Conservation (phyloP, 2,113 vertebrate genomes). For the Murina feae region DNA sequence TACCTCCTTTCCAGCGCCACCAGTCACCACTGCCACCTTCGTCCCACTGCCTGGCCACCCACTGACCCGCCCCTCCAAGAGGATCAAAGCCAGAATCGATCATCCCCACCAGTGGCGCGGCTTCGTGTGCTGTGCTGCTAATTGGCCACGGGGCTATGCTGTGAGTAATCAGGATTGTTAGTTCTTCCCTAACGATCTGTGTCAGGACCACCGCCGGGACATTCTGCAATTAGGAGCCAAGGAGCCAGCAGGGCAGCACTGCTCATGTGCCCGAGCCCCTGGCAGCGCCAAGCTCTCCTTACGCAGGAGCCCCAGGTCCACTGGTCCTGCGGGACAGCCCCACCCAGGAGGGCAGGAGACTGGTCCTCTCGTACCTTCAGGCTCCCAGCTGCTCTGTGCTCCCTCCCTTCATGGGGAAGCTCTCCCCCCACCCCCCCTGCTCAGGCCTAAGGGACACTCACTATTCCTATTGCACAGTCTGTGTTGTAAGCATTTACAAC, state of each 20-base stretch:
- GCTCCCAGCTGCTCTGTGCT: not conserved
- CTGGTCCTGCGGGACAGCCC: fast-evolving
- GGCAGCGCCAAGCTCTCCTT: not conserved
- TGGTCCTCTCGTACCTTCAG: not conserved
- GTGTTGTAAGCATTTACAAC: not conserved
- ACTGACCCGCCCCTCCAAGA: not conserved
- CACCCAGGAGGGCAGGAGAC: not conserved
- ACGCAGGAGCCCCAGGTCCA: not conserved
- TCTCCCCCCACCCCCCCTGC: not conserved
- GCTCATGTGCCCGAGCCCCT: not conserved
- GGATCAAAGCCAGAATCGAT: not conserved
- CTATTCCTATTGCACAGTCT: not conserved
- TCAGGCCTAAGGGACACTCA: not conserved
- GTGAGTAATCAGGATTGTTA: not conserved
- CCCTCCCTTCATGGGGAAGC: not conserved
- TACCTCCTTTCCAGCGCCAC: not conserved
- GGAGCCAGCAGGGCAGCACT: fast-evolving
- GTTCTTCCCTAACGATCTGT: not conserved
- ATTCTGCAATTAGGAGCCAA: not conserved
- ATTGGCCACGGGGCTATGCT: not conserved
- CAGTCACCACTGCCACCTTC: not conserved
- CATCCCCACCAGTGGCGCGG: not conserved
- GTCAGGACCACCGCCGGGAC: not conserved
- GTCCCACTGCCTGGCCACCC: not conserved
- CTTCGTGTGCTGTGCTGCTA: not conserved